phyloP scores from a whole-genome alignment of 2,113 vertebrate genomes.

The Xiphias gladius region DNA sequence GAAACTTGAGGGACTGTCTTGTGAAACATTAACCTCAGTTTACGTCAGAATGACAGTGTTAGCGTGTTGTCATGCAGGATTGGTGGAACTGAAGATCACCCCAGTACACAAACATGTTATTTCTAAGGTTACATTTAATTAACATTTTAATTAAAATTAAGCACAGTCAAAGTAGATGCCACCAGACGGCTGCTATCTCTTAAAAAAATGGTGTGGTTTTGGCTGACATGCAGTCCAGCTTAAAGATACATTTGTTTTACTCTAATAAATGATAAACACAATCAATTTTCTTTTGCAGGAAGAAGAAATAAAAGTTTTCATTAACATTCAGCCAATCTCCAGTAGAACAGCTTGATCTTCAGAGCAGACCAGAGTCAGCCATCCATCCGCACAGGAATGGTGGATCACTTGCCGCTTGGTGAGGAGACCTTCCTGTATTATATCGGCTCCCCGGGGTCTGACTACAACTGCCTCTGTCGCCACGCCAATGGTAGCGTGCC shows the following conservation, averaged over 20 bases:
- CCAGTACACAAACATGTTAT: not conserved
- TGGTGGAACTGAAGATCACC: not conserved
- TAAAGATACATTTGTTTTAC: not conserved
- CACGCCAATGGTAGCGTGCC: slow-evolving; percentile 48
- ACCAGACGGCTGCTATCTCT: not conserved
- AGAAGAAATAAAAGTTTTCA: slow-evolving; percentile 39
- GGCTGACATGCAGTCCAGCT: not conserved
- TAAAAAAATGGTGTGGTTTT: not conserved
- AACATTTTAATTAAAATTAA: not conserved
- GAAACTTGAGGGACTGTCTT: not conserved
- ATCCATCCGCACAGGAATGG: slow-evolving; percentile 89
- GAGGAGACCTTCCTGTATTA: slow-evolving; percentile 91
- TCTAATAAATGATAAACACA: slow-evolving; percentile 6
- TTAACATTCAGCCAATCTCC: slow-evolving; percentile 38
- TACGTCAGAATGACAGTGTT: not conserved
- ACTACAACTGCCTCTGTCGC: slow-evolving; percentile 73
- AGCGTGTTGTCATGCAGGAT: not conserved
- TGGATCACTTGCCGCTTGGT: slow-evolving; percentile 93
- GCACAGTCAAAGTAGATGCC: not conserved
- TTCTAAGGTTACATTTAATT: no score
- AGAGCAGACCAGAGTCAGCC: slow-evolving; percentile 56
- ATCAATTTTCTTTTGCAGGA: slow-evolving; percentile 54
- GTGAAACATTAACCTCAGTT: slow-evolving; percentile 48
- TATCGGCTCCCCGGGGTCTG: slow-evolving; percentile 77
- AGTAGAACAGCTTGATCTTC: slow-evolving; percentile 52